phyloP scores from a whole-genome alignment of 2,888 invertebrate species.

The Siphonodentalium dalli region DNA sequence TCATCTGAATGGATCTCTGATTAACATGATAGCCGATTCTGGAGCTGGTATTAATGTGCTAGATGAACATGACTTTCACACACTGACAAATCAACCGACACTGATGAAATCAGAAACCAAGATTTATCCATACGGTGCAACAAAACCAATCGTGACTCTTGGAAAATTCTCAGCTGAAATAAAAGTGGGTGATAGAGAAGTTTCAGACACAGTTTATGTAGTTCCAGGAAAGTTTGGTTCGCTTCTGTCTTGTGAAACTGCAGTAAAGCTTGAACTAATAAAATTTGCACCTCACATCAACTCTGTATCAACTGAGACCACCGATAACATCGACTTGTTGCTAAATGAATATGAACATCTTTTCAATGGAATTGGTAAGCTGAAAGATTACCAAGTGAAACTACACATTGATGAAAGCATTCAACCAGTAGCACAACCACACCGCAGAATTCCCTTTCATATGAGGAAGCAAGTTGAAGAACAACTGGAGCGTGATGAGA shows the following conservation, averaged over 20 bases:
- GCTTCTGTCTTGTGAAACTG: constrained; percentile 20
- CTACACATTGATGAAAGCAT: constrained; percentile 23
- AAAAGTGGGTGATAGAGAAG: constrained; percentile 13
- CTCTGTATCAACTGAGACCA: too few relatives aligned
- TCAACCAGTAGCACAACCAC: constrained; percentile 20
- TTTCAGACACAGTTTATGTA: constrained; percentile 19
- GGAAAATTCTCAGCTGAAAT: constrained; percentile 13
- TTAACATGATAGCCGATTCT: too few relatives aligned
- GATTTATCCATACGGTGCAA: constrained; percentile 23
- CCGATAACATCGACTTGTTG: too few relatives aligned
- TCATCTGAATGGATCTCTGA: too few relatives aligned
- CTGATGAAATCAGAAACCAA: constrained; percentile 5
- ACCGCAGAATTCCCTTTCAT: constrained; percentile 25
- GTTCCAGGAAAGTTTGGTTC: constrained; percentile 21
- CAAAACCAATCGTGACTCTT: constrained; percentile 1
- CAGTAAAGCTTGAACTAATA: constrained; percentile 12
- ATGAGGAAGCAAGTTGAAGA: constrained; percentile 21
- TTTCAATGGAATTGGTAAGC: constrained; percentile 19
- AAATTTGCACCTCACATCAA: constrained; percentile 19
- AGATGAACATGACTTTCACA: constrained; percentile 18
- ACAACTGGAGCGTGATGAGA: constrained; percentile 20
- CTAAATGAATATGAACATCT: too few relatives aligned
- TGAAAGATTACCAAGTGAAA: constrained; percentile 17
- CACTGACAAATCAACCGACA: constrained; percentile 9
- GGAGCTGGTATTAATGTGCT: constrained; percentile 28